phyloP scores from a whole-genome alignment of 2,888 invertebrate genomes.

The Eristalis arbustorum region DNA sequence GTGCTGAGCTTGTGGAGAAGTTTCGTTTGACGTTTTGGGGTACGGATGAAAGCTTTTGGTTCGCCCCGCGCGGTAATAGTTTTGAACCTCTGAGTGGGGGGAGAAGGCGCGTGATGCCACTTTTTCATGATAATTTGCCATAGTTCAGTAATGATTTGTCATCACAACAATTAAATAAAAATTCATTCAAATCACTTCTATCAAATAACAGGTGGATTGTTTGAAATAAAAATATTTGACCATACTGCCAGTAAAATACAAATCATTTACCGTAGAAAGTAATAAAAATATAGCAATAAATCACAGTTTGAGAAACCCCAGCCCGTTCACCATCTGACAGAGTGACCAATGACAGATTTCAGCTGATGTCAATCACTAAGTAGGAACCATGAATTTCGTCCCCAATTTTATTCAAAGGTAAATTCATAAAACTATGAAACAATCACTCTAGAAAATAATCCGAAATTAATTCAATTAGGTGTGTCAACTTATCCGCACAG shows the following conservation, averaged over 20 bases:
- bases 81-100: background rate
- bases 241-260: no score
- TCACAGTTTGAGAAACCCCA: background rate
- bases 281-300: no score
- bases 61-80: background rate
- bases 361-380: background rate
- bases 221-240: no score
- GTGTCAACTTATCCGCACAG: slow-evolving; percentile 42
- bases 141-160: no score
- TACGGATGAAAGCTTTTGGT: background rate
- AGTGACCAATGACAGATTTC: background rate
- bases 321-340: background rate
- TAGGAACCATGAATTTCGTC: slow-evolving; percentile 47
- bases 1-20: background rate
- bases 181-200: no score
- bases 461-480: slow-evolving; percentile 1
- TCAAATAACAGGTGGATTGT: no score
- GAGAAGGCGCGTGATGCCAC: background rate
- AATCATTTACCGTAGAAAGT: no score
- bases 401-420: slow-evolving; percentile 59
- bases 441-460: background rate
- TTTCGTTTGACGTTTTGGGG: background rate
- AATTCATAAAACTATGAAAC: background rate
- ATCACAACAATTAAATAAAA: no score
- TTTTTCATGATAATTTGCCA: background rate